Base-by-base conservation (phyloP, 2,888 invertebrate genomes). In the Adelognathus sp. region DNA sequence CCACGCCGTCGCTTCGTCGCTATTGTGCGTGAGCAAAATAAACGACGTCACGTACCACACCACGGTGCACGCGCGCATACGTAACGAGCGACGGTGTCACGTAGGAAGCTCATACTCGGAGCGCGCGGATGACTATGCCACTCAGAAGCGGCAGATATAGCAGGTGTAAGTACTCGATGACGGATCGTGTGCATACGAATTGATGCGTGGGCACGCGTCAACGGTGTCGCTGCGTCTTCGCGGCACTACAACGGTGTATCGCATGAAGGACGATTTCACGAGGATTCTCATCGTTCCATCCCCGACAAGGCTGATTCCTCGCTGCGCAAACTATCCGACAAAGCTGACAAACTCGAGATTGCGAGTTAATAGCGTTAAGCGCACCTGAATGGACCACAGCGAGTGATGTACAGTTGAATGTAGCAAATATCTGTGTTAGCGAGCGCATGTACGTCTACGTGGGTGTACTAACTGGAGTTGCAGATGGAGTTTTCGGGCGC, bases 31-130 rank as follows among this genome's bases (percentile, higher is more conserved):
- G n/a, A 29, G 31, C 31, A 63, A 36, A 58, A 64, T 69, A 73
- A 73, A 69, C 56, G n/a, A 9, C 21, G 46, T 73, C 77, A 78
- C 77, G 77, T 78, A 73, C 52, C 29, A n/a, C 18, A 73, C 52
- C 29, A n/a, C 18, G 29, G 29, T 14, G 58, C n/a, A 63, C 61
- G 71, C 54, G 73, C 39, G 24, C 36, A 44, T 29, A 18, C 33
- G n/a, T n/a, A 60, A n/a, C 56, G 31, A 52, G 56, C 67, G 61
- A 64, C 46, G 41, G 56, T 50, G 73, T 73, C 77, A 78, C 77
- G 77, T 78, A 73, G 41, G n/a, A 21, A 31, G 69, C 56, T 78
- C 69, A 73, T 69, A 39, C 56, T n/a, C 50, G 44, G 50, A 9
- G 44, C 31, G 54, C 52, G 63, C 61, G 73, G 58, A 73, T 69